Base-by-base conservation (phyloP, 2,797 vertebrate genomes). In the Atherinosoma microstoma region DNA sequence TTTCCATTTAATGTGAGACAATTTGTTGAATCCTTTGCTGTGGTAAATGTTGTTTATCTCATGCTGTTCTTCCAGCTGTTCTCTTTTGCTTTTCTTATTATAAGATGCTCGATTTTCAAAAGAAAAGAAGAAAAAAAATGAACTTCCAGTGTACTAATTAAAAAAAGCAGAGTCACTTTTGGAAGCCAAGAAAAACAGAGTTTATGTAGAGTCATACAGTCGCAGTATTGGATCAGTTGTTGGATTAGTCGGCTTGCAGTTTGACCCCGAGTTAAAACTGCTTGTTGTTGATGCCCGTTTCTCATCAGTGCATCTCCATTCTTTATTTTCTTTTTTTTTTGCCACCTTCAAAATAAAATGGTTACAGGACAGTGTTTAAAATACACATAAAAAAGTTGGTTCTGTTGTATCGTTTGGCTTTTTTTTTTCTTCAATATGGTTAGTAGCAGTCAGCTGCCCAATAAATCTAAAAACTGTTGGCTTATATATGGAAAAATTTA, bases 91-190 rank as follows among this genome's bases (percentile, higher is more conserved):
- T 89, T 79, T 83, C 83, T 84, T 85, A 69, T 89, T 87, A 83
- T 88, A 80, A 84, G 73, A 92, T 88, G 67, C 74, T 72, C 84
- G 80, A 88, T 89, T 88, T 88, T 42, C 56, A n/a, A 73, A 60
- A 49, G 45, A 10, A 51, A 36, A 76, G 70, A 29, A 4, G 22
- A 34, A 67, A 82, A 15, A 67, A 68, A 61, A 16, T 15, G 16
- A 47, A 18, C 7, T n/a, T 61, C 73, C 76, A 71, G 64, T 85
- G 79, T 91, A 83, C 88, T 76, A 82, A 90, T 89, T 84, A 68
- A 88, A 86, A 86, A 87, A 92, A 91, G 66, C 85, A 85, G 84
- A 80, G 67, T 86, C 70, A 63, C 80, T 88, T 87, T 84, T 79
- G 88, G 84, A 88, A 87, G 45, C 36, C 79, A 80, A 84, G 77